Evolutionary conservation across 2,888 invertebrate genomes (phyloP), one percentile per base, ranked within the genome.

Genomic region (Tortrix viridana): DNA sequence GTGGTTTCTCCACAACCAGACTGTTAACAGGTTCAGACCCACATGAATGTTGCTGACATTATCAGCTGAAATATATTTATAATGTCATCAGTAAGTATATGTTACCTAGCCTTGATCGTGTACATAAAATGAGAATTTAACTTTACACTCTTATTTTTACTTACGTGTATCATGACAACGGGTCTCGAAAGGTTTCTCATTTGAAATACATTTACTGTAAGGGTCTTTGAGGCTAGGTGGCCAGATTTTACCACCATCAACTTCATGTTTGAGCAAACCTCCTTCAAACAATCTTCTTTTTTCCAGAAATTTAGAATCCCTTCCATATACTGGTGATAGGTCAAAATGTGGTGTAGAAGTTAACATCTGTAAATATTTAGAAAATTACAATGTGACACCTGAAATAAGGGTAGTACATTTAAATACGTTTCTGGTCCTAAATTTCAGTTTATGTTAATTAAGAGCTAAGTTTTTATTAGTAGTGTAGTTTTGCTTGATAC

Each of bases 241-340:
- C 73, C 76, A 81, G 14, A 73, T 54, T 38, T 69, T 75, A 0
- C 72, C 73, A 38, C 74, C 69, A 2, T 74, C 72, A 2, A 69
- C 46, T 63, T 81, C 81, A 50, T 65, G 68, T 14, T 74, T 74
- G 6, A 81, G 65, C 14, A 74, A 48, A 3, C 81, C 81, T 5
- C 26, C 49, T 18, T 49, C 18, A 26, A 49, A 49, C 9, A 26
- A 9, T 32, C 49, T 26, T 12, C 18, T 18, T 9, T 49, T 49
- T 18, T 49, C 16, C 9, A 49, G 2, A 9, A 49, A 49, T 49
- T 16, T n/a, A 3, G 9, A 3, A 26, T 26, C 22, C 12, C 12
- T 18, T 26, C 49, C 49, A 16, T 49, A 49, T 9, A 49, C 26
- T 16, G 23, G 23, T 26, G 49, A 49, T 5, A 49, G 9, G 18